Conservation (phyloP, 1,140 invertebrate species). For the Planococcus citri region DNA sequence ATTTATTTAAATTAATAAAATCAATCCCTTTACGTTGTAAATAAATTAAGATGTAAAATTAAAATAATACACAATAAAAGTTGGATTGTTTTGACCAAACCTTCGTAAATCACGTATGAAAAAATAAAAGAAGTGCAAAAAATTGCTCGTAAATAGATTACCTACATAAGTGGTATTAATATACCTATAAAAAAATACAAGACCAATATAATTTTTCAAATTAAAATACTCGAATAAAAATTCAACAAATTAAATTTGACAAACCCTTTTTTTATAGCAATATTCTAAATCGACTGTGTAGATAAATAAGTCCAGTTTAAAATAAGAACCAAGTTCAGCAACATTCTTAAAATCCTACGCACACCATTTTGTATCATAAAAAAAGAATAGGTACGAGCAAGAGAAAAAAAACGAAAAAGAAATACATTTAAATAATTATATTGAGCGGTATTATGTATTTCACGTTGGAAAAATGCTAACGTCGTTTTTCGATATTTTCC, state of each 20-base stretch:
- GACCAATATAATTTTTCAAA: background rate
- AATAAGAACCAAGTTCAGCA: background rate
- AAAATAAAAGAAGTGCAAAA: no score
- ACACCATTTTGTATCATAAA: background rate
- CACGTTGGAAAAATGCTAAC: background rate
- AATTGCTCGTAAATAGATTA: no score
- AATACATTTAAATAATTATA: background rate
- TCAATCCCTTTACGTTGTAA: no score
- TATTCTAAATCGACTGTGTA: background rate
- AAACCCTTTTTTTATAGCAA: background rate
- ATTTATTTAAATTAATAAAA: no score
- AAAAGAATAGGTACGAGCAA: background rate
- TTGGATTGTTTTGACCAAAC: no score
- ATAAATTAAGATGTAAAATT: no score
- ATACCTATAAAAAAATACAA: no score
- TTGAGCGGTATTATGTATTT: background rate
- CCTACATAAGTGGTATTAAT: no score
- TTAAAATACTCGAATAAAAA: background rate
- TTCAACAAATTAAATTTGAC: background rate
- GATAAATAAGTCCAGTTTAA: background rate
- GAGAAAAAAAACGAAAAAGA: slow-evolving; percentile 5
- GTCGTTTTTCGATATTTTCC: background rate
- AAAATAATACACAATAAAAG: no score
- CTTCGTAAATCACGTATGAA: no score
- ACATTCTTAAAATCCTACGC: slow-evolving; percentile 6